A percentile compares a stretch with the other conserved stretches of the same genome.
phyloP scores from a whole-genome alignment of 2,797 vertebrate genomes.

The Morus bassanus region DNA sequence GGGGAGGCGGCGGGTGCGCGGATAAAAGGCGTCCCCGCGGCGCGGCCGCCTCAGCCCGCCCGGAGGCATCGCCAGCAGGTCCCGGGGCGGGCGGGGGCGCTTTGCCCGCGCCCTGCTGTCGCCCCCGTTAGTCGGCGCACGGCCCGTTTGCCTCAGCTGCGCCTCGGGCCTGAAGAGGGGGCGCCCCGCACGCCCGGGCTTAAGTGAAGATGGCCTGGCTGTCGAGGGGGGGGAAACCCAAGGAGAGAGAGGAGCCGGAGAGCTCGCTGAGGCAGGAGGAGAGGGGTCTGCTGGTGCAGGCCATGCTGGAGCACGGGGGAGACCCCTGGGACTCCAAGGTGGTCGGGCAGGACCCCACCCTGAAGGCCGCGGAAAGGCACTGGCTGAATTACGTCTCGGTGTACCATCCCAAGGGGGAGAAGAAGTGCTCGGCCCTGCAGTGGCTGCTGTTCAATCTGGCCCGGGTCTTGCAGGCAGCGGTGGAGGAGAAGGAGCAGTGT shows the following conservation, averaged over 20 bases:
- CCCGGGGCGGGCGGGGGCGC: too few species aligned
- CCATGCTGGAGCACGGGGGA: background rate
- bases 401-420: conserved; percentile 1
- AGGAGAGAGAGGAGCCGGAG: background rate
- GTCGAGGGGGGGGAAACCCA: background rate
- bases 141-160: too few species aligned
- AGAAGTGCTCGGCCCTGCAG: conserved; percentile 27
- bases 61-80: fast-evolving
- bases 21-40: fast-evolving
- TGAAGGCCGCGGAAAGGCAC: background rate
- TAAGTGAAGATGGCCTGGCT: background rate
- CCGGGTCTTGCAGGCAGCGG: background rate
- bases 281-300: background rate
- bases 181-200: background rate
- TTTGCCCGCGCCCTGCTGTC: too few species aligned
- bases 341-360: background rate
- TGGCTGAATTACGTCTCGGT: background rate
- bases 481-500: background rate
- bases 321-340: background rate
- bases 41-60: fast-evolving
- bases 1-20: too few species aligned
- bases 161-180: background rate
- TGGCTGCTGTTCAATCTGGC: background rate
- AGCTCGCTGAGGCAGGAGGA: background rate
- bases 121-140: too few species aligned